Base-by-base conservation (phyloP, 1,140 invertebrate species). In the Listronotus bonariensis region DNA sequence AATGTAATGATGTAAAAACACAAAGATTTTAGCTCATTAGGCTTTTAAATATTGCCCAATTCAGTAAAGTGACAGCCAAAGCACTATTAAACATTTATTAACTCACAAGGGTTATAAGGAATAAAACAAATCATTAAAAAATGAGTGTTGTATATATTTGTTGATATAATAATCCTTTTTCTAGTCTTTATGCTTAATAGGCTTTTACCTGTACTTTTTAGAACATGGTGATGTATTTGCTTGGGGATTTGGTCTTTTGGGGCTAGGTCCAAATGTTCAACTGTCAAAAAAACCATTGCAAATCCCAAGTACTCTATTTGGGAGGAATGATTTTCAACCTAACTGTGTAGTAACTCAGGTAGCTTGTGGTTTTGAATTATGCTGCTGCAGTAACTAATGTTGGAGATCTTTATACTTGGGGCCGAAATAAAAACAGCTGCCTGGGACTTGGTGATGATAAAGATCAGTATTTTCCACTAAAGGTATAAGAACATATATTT, bases 211-310 rank as follows among this genome's bases (percentile, higher is more conserved):
- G 43, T 59, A 41, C 69, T 74, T 73, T 70, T 58, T 81, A 91
- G 92, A 91, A 67, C 76, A 85, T 68, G 93, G 93, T 9, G 80
- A 92, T 40, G 92, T 96, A 0, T 97, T 87, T 81, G 88, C 91
- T 1, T 98, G 96, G 96, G 96, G 96, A 9, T 96, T 87, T 79
- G 96, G 96, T 46, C 85, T 96, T 68, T 81, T 98, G 42, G 96
- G 96, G 0, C 83, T 90, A 43, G 96, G 96, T 0, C 95, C 95
- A 0, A 82, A 88, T 71, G 86, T 92, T 0, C 82, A 88, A 58
- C 83, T 85, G 60, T 79, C 86, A 6, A 68, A 75, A 6, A 79
- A 79, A 67, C 96, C 95, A 1, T 84, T 86, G 46, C 74, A 84
- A 65, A 87, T 98, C 45, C 90, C 95, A 8, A 74, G 85, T 8